phyloP scores from a whole-genome alignment of 2,797 vertebrate species.

The Typhlichthys eigenmanni region DNA sequence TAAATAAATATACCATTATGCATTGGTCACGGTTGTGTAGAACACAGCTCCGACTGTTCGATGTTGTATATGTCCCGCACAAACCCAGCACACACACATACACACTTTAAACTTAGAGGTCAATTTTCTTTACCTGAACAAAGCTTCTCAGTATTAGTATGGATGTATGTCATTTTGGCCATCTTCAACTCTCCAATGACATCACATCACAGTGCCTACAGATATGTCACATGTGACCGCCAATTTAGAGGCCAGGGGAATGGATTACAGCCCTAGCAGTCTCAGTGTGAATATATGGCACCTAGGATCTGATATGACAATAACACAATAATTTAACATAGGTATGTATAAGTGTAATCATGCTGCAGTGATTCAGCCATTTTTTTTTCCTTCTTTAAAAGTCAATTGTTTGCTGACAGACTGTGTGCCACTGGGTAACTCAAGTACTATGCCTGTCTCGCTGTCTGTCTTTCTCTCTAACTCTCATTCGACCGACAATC shows the following conservation, averaged over 20 bases:
- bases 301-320: neutral
- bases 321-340: neutral
- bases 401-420: neutral
- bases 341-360: neutral
- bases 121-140: constrained; percentile 47
- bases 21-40: constrained; percentile 66
- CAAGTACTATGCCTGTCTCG: neutral
- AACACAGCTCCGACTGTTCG: constrained; percentile 70
- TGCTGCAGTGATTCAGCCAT: neutral
- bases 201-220: constrained; percentile 38
- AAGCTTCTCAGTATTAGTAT: constrained; percentile 53
- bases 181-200: constrained; percentile 45
- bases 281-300: constrained; percentile 24
- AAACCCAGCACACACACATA: constrained; percentile 18
- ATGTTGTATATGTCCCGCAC: constrained; percentile 41
- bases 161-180: constrained; percentile 16
- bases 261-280: constrained; percentile 27
- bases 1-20: constrained; percentile 67
- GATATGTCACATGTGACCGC: constrained; percentile 39
- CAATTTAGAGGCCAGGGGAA: constrained; percentile 29
- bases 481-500: constrained; percentile 8
- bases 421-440: neutral
- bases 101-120: constrained; percentile 29
- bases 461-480: neutral
- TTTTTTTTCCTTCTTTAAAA: neutral